Base-by-base conservation (phyloP, 1,140 invertebrate genomes). In the Leptinotarsa undecemlineata region DNA sequence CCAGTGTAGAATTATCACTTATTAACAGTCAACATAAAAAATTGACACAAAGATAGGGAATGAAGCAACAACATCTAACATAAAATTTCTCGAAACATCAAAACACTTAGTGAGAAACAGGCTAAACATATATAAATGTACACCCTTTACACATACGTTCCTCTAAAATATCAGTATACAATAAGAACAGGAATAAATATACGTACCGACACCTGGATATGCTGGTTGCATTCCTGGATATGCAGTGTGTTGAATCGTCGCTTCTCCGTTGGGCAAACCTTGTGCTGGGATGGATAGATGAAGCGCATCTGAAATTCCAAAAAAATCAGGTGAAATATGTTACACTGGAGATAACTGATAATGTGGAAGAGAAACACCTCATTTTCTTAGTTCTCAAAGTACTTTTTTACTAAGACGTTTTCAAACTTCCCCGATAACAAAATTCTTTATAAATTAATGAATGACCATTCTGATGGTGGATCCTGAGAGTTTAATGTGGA, bases 131-230 rank as follows among this genome's bases (percentile, higher is more conserved):
- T 13, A 64, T 14, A 64, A 33, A 72, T 75, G 57, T 73, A 76
- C 75, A 73, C 67, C 23, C 23, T 73, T 23, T 47, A 76, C 75
- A 76, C 48, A 64, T 15, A 72, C 63, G 20, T 64, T 64, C 60
- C 17, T 19, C 15, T 61, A 61, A 61, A n/a, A 64, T 64, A 68
- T 20, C 11, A 21, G n/a, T 47, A n/a, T 5, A 21, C 20, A 64
- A 23, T 15, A 64, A 64, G 63, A 17, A 33, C n/a, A 33, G 67
- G 73, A 68, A 73, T n/a, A 15, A 20, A n/a, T 26, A 23, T 62
- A 93, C 93, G 93, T 90, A 95, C 94, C 94, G 88, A 95, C 95
- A 86, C 95, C 93, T 77, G 94, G 92, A 88, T 96, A 97, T 75
- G 75, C 78, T 19, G 95, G 92, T 87, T 94, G 94, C 88, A 97